Percentiles rank a stretch among this genome's conserved stretches.
These are phyloP conservation scores for Drosophila longiperda DNA, from an alignment of 2,888 invertebrate species.

Conservation along the genomic window DNA sequence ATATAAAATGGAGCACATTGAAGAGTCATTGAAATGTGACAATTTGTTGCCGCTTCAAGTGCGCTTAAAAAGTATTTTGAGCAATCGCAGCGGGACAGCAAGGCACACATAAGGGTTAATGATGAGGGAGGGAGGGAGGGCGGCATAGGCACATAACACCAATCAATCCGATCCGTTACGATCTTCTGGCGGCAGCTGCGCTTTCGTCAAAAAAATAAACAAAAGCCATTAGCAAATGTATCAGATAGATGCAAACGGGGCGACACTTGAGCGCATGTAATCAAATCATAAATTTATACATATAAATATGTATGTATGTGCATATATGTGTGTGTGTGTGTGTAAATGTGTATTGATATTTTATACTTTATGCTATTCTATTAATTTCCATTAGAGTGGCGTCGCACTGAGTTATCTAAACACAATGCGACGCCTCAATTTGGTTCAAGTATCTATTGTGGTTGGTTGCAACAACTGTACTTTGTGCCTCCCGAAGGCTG, in stretches of 20 bases:
- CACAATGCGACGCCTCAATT: constrained; percentile 68
- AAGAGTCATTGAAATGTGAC: constrained; percentile 76
- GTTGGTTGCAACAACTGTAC: constrained; percentile 65
- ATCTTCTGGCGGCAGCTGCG: constrained; percentile 63
- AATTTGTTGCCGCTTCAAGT: constrained; percentile 68
- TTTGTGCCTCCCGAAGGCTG: constrained; percentile 35
- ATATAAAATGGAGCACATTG: constrained; percentile 72
- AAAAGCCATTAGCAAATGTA: constrained; percentile 80
- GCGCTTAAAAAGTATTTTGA: constrained; percentile 43
- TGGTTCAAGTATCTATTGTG: constrained; percentile 72
- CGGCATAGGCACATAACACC: constrained; percentile 43
- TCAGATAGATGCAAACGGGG: constrained; percentile 59
- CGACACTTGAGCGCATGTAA: constrained; percentile 77
- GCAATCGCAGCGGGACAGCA: constrained; percentile 46
- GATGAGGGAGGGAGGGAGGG: background rate
- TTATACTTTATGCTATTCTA: constrained; percentile 59
- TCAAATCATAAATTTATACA: constrained; percentile 75
- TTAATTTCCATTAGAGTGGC: constrained; percentile 76
- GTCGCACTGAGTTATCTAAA: constrained; percentile 57
- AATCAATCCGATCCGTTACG: constrained; percentile 56
- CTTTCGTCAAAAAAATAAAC: constrained; percentile 79
- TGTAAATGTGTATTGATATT: constrained; percentile 14
- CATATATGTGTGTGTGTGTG: background rate
- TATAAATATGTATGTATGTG: constrained; percentile 15
- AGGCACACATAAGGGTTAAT: background rate